Conservation (phyloP, 2,113 vertebrate species). For the Psettodes erumei region DNA sequence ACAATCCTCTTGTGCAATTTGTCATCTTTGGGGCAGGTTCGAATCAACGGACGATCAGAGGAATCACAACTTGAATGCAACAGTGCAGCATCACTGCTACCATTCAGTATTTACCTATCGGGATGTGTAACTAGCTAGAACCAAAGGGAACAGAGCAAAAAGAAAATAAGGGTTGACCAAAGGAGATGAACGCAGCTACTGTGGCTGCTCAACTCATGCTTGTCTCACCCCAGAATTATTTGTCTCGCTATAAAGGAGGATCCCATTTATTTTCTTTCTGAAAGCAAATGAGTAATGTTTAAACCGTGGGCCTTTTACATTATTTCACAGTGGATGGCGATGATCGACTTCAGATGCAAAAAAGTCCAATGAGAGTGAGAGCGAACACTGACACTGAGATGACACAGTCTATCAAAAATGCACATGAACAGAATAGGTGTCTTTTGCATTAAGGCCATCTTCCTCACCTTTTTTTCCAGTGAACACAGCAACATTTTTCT, state of each 20-base stretch:
- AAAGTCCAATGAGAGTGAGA: not conserved
- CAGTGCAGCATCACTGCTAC: not conserved
- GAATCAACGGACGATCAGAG: constrained; percentile 5
- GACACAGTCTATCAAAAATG: constrained; percentile 24
- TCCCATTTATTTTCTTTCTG: not conserved
- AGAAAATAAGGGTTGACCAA: not conserved
- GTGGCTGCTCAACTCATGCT: not conserved
- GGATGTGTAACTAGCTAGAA: not conserved
- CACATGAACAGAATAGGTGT: constrained; percentile 7
- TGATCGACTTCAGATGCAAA: not conserved
- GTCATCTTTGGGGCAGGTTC: constrained; percentile 80
- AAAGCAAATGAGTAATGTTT: constrained; percentile 2
- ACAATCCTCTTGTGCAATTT: constrained; percentile 86
- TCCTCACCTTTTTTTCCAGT: constrained; percentile 8
- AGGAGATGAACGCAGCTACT: not conserved
- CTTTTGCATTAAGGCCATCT: constrained; percentile 27
- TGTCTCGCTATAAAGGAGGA: not conserved
- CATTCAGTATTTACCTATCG: not conserved
- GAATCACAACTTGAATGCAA: constrained; percentile 5
- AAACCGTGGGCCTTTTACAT: not conserved
- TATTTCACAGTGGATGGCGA: constrained; percentile 7
- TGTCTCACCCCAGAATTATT: not conserved
- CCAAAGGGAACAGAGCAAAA: not conserved
- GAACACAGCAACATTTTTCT: constrained; percentile 5
- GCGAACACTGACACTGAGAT: constrained; percentile 7